These are phyloP conservation scores for Anarhynchus alexandrinus DNA, from an alignment of 2,113 vertebrate genomes.

Conservation along the genomic window DNA sequence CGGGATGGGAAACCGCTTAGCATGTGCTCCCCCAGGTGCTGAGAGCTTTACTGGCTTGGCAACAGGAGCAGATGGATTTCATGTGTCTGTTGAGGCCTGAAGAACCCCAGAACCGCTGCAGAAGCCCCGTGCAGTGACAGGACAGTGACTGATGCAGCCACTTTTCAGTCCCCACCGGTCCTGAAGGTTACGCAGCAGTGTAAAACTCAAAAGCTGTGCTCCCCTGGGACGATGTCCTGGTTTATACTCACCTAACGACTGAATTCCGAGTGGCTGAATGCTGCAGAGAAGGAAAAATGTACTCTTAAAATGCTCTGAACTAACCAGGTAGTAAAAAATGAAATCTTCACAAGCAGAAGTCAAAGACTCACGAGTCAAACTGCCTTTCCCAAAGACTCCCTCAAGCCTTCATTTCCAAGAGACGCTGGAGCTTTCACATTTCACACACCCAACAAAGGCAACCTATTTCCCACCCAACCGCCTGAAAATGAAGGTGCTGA, in stretches of 20 bases:
- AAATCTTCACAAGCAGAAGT: not conserved
- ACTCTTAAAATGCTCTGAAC: not conserved
- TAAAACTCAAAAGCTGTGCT: not conserved
- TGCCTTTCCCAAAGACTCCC: not conserved
- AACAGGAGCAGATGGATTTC: not conserved
- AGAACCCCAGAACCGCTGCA: not conserved
- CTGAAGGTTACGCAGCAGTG: fast-evolving
- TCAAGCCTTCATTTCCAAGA: not conserved
- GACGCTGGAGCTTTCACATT: not conserved
- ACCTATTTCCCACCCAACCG: not conserved
- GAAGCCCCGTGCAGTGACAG: not conserved
- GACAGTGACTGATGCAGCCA: fast-evolving
- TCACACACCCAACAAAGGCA: not conserved
- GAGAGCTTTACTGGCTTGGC: not conserved
- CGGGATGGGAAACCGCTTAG: not conserved
- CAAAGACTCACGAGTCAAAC: not conserved
- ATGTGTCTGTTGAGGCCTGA: not conserved
- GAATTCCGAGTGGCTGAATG: not conserved
- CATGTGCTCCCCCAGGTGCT: not conserved
- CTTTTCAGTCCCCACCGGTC: too few relatives aligned
- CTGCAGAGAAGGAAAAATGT: not conserved
- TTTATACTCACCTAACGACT: fast-evolving
- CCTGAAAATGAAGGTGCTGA: not conserved
- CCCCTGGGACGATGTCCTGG: not conserved
- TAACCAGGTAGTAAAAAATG: not conserved